phyloP scores from a whole-genome alignment of 1,140 invertebrate genomes.

The Battus philenor region DNA sequence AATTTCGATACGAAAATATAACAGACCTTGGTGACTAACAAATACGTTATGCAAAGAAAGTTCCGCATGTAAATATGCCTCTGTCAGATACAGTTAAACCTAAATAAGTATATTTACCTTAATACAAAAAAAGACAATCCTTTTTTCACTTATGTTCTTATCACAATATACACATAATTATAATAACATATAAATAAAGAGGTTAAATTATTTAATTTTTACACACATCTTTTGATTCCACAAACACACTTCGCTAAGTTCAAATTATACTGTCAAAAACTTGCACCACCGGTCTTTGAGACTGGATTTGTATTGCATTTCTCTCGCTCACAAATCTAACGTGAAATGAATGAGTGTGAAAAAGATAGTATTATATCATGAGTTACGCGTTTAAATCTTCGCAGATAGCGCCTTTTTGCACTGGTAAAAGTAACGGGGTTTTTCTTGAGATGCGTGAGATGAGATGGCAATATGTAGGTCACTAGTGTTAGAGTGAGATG shows the following conservation, averaged over 20 bases:
- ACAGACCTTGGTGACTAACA: conserved; percentile 52
- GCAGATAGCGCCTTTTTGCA: conserved; percentile 72
- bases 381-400: conserved; percentile 20
- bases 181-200: conserved; percentile 21
- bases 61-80: conserved; percentile 34
- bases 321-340: conserved; percentile 20
- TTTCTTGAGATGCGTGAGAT: conserved; percentile 67
- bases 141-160: conserved; percentile 23
- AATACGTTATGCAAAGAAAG: conserved; percentile 40
- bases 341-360: conserved; percentile 19
- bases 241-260: conserved; percentile 44
- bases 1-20: too few relatives aligned
- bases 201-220: conserved; percentile 31
- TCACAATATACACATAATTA: conserved; percentile 25
- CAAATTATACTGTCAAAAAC: conserved; percentile 67
- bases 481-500: conserved; percentile 39
- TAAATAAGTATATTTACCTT: conserved; percentile 40
- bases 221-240: conserved; percentile 34
- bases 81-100: conserved; percentile 28
- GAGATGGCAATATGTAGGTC: conserved; percentile 39
- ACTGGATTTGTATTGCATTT: conserved; percentile 33
- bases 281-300: conserved; percentile 57
- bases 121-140: conserved; percentile 14
- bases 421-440: conserved; percentile 71
- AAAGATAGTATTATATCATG: conserved; percentile 24